phyloP scores from a whole-genome alignment of 2,113 vertebrate genomes.

The Pseudorectes ferrugineus region DNA sequence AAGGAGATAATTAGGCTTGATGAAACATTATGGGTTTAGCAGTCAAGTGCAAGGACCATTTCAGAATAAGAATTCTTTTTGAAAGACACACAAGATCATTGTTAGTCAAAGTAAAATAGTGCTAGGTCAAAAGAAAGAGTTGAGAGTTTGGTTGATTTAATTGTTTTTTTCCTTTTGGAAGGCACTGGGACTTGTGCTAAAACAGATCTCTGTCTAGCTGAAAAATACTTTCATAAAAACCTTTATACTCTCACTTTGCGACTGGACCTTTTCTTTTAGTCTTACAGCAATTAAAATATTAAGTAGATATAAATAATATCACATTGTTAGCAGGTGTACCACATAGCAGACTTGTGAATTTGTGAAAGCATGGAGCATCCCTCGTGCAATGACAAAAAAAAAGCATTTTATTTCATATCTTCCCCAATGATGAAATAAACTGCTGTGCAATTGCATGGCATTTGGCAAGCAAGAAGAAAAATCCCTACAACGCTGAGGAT shows the following conservation, averaged over 20 bases:
- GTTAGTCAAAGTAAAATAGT: background rate
- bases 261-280: background rate
- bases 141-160: background rate
- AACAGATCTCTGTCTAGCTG: rapidly evolving
- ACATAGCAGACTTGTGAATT: background rate
- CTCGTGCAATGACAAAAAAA: background rate
- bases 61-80: background rate
- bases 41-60: background rate
- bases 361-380: background rate
- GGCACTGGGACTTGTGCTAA: background rate
- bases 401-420: background rate
- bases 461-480: background rate
- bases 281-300: background rate
- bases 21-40: background rate
- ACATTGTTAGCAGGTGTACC: background rate
- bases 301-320: background rate
- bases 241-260: background rate
- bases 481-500: background rate
- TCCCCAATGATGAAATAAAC: background rate
- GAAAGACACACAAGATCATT: background rate
- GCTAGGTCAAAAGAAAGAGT: background rate
- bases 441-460: background rate
- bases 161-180: background rate
- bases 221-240: background rate
- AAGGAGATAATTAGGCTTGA: background rate